Conservation (phyloP, 2,113 vertebrate species). For the Nibea coibor region DNA sequence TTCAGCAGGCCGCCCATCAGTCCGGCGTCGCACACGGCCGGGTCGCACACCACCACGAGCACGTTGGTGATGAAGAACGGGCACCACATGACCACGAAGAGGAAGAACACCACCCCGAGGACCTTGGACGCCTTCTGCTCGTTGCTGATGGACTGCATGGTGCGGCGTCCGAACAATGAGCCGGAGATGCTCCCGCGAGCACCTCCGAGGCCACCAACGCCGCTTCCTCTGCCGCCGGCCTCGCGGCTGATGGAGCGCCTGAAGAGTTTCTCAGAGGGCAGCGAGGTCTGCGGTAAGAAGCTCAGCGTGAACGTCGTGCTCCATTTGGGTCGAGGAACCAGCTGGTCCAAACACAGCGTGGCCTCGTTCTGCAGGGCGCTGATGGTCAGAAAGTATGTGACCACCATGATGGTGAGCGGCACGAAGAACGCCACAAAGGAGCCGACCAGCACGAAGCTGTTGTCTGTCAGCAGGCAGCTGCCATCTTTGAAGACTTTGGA, state of each 20-base stretch:
- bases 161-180: slow-evolving; percentile 85
- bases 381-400: slow-evolving; percentile 97
- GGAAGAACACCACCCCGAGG: slow-evolving; percentile 95
- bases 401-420: slow-evolving; percentile 95
- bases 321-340: slow-evolving; percentile 89
- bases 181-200: slow-evolving; percentile 41
- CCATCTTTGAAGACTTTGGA: slow-evolving; percentile 92
- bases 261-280: slow-evolving; percentile 92
- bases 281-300: slow-evolving; percentile 90
- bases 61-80: slow-evolving; percentile 98
- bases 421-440: slow-evolving; percentile 97
- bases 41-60: slow-evolving; percentile 90
- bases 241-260: slow-evolving; percentile 89
- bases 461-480: slow-evolving; percentile 91
- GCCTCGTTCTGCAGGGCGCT: slow-evolving; percentile 93
- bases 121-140: slow-evolving; percentile 98
- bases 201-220: slow-evolving; percentile 2
- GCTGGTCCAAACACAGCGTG: slow-evolving; percentile 88
- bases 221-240: slow-evolving; percentile 38
- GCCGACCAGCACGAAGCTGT: slow-evolving; percentile 93
- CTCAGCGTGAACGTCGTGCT: slow-evolving; percentile 85
- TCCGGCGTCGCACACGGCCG: slow-evolving; percentile 83
- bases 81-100: slow-evolving; percentile 99
- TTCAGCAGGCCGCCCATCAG: slow-evolving; percentile 90
- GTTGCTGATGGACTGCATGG: slow-evolving; percentile 96